Evolutionary conservation across 2,113 vertebrate genomes (phyloP), one percentile per base, ranked within the genome.

Genomic region (Acanthisitta chloris): DNA sequence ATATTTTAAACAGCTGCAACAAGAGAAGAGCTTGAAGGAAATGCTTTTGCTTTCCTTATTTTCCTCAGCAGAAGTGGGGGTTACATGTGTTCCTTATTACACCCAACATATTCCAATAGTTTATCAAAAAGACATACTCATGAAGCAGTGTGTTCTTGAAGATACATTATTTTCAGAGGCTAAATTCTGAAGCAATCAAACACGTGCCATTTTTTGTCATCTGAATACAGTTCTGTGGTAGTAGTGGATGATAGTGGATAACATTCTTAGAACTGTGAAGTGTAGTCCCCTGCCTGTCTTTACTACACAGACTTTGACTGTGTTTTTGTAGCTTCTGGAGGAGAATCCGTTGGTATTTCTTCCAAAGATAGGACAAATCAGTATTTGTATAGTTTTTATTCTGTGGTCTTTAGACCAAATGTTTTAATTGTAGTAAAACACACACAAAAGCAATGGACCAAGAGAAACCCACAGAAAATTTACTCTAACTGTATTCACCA

Each of bases 41-140:
- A 72, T 23, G 20, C 34, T 77, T 81, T 71, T 84, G 74, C 17
- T 10, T 79, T 82, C 18, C 15, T 9, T 76, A 88, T 83, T 92
- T 90, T 38, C 6, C 46, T 83, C 55, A 66, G 90, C 58, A 93
- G 81, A 92, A 91, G 52, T 82, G 86, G 88, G 76, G 94, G 67
- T 92, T 95, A 58, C 80, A 67, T 84, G 64, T 94, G 88, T 94
- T 96, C 77, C 62, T 94, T 81, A 86, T 94, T 96, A 91, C 66
- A 86, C 29, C 55, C 59, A 92, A 58, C 34, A 34, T 92, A 71
- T 54, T 81, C 55, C 72, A 86, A 38, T 69, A 86, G 18, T 28
- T 61, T 85, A 85, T 67, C 34, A 29, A 58, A 67, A 88, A 96
- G 67, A 49, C 55, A 69, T 65, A 28, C n/a, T 62, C 36, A 31